These are phyloP conservation scores for Drosophila repleta DNA, from an alignment of 1,140 invertebrate genomes.

Conservation along the genomic window DNA sequence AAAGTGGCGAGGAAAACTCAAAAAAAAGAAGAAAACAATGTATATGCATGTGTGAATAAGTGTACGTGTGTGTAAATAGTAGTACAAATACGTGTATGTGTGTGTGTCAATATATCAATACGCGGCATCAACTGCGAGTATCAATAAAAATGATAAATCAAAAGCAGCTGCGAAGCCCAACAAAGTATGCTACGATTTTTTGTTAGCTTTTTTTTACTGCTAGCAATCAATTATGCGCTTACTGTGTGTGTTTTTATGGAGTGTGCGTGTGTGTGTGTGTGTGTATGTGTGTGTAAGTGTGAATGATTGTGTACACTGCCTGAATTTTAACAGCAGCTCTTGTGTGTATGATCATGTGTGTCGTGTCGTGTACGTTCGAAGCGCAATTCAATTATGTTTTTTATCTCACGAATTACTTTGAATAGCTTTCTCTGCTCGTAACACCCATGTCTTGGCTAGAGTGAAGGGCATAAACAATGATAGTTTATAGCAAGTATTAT, in stretches of 20 bases:
- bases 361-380: slow-evolving; percentile 12
- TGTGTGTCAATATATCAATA: slow-evolving; percentile 28
- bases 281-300: slow-evolving; percentile 21
- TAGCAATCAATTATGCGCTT: slow-evolving; percentile 50
- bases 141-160: slow-evolving; percentile 28
- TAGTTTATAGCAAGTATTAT: background rate
- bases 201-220: slow-evolving; percentile 23
- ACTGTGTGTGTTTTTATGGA: slow-evolving; percentile 12
- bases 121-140: slow-evolving; percentile 25
- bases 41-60: slow-evolving; percentile 4
- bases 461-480: background rate
- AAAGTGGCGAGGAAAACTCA: background rate
- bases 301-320: slow-evolving; percentile 31
- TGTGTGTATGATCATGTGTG: slow-evolving; percentile 29
- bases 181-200: slow-evolving; percentile 71
- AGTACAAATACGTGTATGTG: slow-evolving; percentile 9
- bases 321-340: background rate
- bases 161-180: slow-evolving; percentile 68
- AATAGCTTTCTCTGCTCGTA: background rate
- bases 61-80: slow-evolving; percentile 14
- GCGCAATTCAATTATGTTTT: slow-evolving; percentile 39
- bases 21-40: slow-evolving; percentile 1
- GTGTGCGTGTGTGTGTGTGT: slow-evolving; percentile 14
- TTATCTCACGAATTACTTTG: slow-evolving; percentile 12
- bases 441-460: background rate